Evolutionary conservation across 1,140 invertebrate genomes (phyloP), one percentile per base, ranked within the genome.

Genomic region (Gerris buenoi): DNA sequence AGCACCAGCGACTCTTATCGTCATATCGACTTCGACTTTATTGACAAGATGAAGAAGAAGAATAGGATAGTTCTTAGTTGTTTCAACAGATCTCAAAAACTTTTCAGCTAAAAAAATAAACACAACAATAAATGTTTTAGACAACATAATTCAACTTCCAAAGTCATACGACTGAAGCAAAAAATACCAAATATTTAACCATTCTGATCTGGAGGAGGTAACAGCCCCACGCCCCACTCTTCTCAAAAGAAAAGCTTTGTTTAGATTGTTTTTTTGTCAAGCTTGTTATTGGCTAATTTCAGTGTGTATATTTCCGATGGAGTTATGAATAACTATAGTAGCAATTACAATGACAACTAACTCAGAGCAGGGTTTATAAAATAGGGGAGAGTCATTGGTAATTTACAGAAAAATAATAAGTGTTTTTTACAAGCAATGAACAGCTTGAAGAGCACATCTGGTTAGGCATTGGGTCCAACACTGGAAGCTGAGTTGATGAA

Each of bases 51-150:
- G 85, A 1, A 97, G 80, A 25, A 98, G 77, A 25, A 97, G 76
- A 5, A 96, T 79, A 0, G 93, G 86, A 81, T 95, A 98, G 76
- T 95, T 93, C 74, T 92, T 86, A 77, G 95, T 95, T 0, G 83
- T 78, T 81, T 97, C 95, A 27, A 96, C 87, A 63, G 88, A 86
- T 78, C 94, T 88, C 67, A 98, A 80, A 78, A 94, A 93, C 73
- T 92, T 91, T 78, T 98, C 95, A 74, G 95, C 95, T 93, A 74
- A 22, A 80, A 60, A n/a, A 26, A 27, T 13, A 26, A 63, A 46
- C 33, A 46, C 5, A 46, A 46, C 5, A 46, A 46, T 46, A 10
- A 46, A 46, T 46, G 5, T 10, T 46, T 10, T 5, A 46, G 5
- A 46, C 18, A 46, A 46, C 5, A 46, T 46, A 10, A 46, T 46